A percentile compares a stretch with the other conserved stretches of the same genome.
These are phyloP conservation scores for Atopsyche davidsoni DNA, from an alignment of 1,140 invertebrate genomes.

Conservation along the genomic window DNA sequence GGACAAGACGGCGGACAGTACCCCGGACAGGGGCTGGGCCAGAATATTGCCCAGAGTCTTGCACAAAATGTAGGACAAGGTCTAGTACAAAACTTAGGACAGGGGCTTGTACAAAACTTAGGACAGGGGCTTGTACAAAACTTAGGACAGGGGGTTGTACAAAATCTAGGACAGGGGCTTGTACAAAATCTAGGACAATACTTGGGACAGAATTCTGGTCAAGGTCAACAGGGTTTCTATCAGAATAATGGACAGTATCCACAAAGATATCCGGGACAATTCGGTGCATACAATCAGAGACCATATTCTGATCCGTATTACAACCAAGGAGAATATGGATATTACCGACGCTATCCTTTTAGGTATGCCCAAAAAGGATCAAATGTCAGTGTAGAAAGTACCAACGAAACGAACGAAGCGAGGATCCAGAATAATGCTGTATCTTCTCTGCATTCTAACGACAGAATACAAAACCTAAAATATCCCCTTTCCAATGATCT, in stretches of 20 bases:
- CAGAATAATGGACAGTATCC: neutral
- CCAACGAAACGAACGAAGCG: slow-evolving; percentile 13
- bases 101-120: neutral
- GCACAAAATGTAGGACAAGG: too few relatives aligned
- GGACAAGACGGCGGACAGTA: slow-evolving; percentile 3
- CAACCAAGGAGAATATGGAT: slow-evolving; percentile 2
- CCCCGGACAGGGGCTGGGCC: neutral
- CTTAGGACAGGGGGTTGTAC: too few relatives aligned
- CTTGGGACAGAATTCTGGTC: too few relatives aligned
- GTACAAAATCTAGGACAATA: too few relatives aligned
- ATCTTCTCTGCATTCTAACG: slow-evolving; percentile 1
- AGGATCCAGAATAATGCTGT: slow-evolving; percentile 25
- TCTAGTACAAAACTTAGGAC: neutral
- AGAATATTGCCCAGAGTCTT: slow-evolving; percentile 5
- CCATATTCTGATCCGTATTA: neutral
- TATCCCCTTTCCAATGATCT: slow-evolving; percentile 17
- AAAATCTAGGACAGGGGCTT: too few relatives aligned
- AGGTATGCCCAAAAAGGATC: slow-evolving; percentile 2
- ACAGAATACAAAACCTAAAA: slow-evolving; percentile 4
- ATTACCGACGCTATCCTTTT: slow-evolving; percentile 11
- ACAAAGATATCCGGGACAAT: neutral
- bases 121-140: slow-evolving; percentile 6
- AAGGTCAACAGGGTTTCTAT: too few relatives aligned
- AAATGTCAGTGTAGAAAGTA: neutral
- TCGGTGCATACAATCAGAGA: slow-evolving; percentile 15